These are phyloP conservation scores for Oryzias dopingdopingensis DNA, from an alignment of 2,797 vertebrate species.

Conservation along the genomic window DNA sequence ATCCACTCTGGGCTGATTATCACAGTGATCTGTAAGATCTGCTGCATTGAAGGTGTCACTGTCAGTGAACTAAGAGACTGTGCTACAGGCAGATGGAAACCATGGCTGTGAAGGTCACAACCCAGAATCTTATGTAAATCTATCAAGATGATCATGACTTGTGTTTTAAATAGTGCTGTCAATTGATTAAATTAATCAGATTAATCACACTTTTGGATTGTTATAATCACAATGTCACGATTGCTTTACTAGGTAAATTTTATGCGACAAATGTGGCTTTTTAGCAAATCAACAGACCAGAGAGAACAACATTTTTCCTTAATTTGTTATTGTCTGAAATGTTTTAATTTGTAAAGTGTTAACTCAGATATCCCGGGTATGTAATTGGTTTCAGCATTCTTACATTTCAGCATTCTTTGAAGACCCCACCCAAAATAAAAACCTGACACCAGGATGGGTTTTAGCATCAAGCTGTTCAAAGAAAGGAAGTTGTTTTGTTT, in stretches of 20 bases:
- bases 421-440: conserved; percentile 53
- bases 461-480: conserved; percentile 17
- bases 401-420: conserved; percentile 47
- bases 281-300: no score
- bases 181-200: no score
- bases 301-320: no score
- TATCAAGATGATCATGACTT: conserved; percentile 6
- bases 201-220: no score
- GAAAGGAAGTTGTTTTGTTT: neutral
- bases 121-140: conserved; percentile 15
- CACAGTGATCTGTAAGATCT: conserved; percentile 40
- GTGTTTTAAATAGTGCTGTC: neutral
- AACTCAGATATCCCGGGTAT: conserved; percentile 61
- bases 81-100: conserved; percentile 25
- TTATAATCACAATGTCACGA: no score
- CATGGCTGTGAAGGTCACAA: conserved; percentile 9
- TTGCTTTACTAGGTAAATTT: no score
- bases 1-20: conserved; percentile 65
- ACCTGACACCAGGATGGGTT: conserved; percentile 6
- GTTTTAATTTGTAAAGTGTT: conserved; percentile 63
- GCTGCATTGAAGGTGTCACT: conserved; percentile 41
- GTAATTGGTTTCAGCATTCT: neutral
- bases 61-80: conserved; percentile 10
- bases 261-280: no score
- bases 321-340: conserved; percentile 24